phyloP scores from a whole-genome alignment of 2,113 vertebrate species.

The Lutjanus erythropterus region DNA sequence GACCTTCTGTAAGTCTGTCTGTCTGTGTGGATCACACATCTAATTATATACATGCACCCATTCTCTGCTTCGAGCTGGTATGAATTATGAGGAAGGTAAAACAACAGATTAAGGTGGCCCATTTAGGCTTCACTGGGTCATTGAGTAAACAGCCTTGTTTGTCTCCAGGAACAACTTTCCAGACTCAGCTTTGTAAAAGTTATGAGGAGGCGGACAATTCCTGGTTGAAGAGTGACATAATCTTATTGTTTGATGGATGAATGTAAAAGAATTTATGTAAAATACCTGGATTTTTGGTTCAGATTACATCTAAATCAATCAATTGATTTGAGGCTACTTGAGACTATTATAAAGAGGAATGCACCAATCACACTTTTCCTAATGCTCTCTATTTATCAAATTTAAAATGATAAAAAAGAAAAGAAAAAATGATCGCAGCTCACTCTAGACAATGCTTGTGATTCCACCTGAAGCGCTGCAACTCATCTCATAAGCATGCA shows the following conservation, averaged over 20 bases:
- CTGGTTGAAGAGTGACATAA: constrained; percentile 2
- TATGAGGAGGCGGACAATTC: not conserved
- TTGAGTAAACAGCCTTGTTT: constrained; percentile 37
- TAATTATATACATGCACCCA: constrained; percentile 9
- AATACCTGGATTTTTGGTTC: constrained; percentile 8
- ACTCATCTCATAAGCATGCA: no score
- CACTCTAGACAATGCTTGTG: no score
- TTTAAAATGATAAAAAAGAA: no score
- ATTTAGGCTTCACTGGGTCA: not conserved
- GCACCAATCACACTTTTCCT: not conserved
- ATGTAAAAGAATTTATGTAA: not conserved
- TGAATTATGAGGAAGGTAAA: constrained; percentile 20
- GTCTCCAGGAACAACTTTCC: constrained; percentile 17
- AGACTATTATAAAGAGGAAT: not conserved
- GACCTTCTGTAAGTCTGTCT: constrained; percentile 9
- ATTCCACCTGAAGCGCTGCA: no score
- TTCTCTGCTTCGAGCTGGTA: constrained; percentile 10
- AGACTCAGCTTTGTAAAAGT: not conserved
- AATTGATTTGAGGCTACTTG: not conserved
- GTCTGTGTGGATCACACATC: constrained; percentile 7
- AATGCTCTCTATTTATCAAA: no score
- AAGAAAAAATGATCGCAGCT: no score
- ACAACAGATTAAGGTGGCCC: constrained; percentile 7
- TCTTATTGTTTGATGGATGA: constrained; percentile 4
- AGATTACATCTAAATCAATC: constrained; percentile 26